These are phyloP conservation scores for Andrena cerasifolii DNA, from an alignment of 1,140 invertebrate species.

Conservation along the genomic window DNA sequence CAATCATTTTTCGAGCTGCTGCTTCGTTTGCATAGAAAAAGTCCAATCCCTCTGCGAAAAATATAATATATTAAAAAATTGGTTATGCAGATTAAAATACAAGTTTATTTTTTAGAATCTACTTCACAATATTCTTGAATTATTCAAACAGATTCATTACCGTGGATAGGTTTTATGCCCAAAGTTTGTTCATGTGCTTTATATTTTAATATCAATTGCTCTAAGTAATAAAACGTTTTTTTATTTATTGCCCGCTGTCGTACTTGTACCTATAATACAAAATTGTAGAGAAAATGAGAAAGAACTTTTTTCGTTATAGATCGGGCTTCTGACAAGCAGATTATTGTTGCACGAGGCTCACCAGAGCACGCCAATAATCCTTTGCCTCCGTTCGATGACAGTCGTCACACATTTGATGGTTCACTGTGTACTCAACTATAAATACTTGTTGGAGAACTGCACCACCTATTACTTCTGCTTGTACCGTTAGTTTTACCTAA, in stretches of 20 bases:
- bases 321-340: not conserved
- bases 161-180: constrained; percentile 96
- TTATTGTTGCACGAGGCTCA: constrained; percentile 79
- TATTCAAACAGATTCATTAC: constrained; percentile 80
- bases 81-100: constrained; percentile 8
- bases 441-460: constrained; percentile 95
- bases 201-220: constrained; percentile 98
- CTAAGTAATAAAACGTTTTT: constrained; percentile 99
- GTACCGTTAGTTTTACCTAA: constrained; percentile 97
- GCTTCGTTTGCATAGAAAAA: constrained; percentile 96
- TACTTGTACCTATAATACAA: constrained; percentile 87
- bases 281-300: constrained; percentile 20
- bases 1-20: constrained; percentile 96
- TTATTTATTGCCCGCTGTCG: constrained; percentile 95
- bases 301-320: constrained; percentile 7
- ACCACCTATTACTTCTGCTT: constrained; percentile 94
- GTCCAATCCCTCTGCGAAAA: constrained; percentile 94
- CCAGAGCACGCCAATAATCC: constrained; percentile 97
- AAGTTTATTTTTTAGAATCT: constrained; percentile 24
- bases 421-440: constrained; percentile 95
- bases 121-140: constrained; percentile 5
- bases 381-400: constrained; percentile 98
- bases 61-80: constrained; percentile 47
- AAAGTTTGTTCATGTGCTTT: constrained; percentile 95
- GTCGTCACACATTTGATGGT: constrained; percentile 98